Evolutionary conservation across 1,140 invertebrate species (phyloP).

Genomic region (Heliconius hermathena): DNA sequence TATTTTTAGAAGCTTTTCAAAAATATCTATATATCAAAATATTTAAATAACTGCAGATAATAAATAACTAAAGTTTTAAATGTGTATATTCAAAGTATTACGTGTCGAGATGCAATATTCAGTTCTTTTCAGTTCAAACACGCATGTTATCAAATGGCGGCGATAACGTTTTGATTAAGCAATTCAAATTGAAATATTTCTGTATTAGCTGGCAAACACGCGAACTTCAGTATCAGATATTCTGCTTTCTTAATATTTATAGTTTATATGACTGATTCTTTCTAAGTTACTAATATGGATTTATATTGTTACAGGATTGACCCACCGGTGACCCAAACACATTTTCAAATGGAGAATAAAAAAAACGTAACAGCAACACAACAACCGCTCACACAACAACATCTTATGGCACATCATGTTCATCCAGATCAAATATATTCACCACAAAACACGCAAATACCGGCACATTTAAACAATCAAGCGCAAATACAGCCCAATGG

Average conservation of each 20-base stretch:
- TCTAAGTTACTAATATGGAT: background rate
- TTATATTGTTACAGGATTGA: slow-evolving; percentile 84
- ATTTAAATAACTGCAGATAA: too few species aligned
- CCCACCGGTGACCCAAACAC: slow-evolving; percentile 84
- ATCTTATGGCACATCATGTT: slow-evolving; percentile 75
- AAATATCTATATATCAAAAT: too few species aligned
- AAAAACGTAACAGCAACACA: slow-evolving; percentile 82
- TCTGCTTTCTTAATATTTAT: background rate
- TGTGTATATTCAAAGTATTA: slow-evolving; percentile 28
- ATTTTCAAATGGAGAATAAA: slow-evolving; percentile 86
- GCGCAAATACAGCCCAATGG: slow-evolving; percentile 79
- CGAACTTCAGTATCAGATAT: slow-evolving; percentile 15
- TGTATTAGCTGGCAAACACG: slow-evolving; percentile 45
- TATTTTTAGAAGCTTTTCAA: too few species aligned
- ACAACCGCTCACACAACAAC: slow-evolving; percentile 78
- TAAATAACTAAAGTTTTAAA: background rate
- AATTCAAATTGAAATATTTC: slow-evolving; percentile 53
- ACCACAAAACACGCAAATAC: slow-evolving; percentile 67
- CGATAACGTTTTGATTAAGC: slow-evolving; percentile 59
- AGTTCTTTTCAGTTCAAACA: slow-evolving; percentile 42
- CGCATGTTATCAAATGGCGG: slow-evolving; percentile 51
- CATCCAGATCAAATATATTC: slow-evolving; percentile 77
- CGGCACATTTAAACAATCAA: slow-evolving; percentile 76
- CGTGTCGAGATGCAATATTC: slow-evolving; percentile 45
- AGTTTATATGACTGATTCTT: background rate